Conservation (phyloP, 2,797 vertebrate species). For the Hippocampus kuda region DNA sequence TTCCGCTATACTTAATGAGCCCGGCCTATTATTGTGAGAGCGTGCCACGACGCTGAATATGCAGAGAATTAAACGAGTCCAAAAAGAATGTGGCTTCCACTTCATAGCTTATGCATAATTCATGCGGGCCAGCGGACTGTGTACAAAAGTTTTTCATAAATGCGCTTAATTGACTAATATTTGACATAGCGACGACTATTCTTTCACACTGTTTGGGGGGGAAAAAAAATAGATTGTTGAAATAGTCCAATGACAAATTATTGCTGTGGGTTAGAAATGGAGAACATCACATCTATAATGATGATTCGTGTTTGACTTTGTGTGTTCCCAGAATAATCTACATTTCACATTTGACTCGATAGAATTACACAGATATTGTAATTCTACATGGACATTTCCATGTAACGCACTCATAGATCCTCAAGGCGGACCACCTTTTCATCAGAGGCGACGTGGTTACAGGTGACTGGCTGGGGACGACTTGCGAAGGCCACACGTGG, state of each 20-base stretch:
- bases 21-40: not conserved
- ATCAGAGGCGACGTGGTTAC: not conserved
- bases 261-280: no score
- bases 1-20: not conserved
- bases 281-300: no score
- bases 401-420: no score
- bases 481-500: not conserved
- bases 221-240: not conserved
- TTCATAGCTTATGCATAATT: constrained; percentile 1
- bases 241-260: no score
- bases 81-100: not conserved
- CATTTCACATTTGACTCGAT: no score
- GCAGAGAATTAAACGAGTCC: not conserved
- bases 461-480: not conserved
- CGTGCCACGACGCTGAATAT: not conserved
- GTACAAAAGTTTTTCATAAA: not conserved
- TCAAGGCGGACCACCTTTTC: not conserved
- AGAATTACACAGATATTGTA: no score
- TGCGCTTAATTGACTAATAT: not conserved
- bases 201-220: no score
- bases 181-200: not conserved
- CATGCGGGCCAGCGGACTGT: not conserved
- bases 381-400: no score
- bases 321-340: no score
- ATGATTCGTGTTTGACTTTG: no score